phyloP scores from a whole-genome alignment of 2,113 vertebrate species.

The Psilopsiagon aurifrons region DNA sequence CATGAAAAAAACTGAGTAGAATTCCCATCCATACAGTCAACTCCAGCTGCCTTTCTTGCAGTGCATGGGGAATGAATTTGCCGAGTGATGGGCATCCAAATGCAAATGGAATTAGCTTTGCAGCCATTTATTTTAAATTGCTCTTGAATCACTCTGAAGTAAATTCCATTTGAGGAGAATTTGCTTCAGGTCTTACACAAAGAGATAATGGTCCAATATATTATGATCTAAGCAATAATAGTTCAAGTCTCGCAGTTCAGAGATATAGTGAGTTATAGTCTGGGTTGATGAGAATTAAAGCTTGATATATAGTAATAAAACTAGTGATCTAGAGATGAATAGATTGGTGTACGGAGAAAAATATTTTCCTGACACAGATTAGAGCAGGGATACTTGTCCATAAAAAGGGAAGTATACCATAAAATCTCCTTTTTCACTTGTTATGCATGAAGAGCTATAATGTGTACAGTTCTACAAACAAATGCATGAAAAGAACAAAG shows the following conservation, averaged over 20 bases:
- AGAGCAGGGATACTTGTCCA: slow-evolving; percentile 53
- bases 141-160: slow-evolving; percentile 75
- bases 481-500: neutral
- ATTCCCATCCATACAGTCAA: slow-evolving; percentile 68
- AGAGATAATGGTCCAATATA: slow-evolving; percentile 78
- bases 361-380: slow-evolving; percentile 73
- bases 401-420: slow-evolving; percentile 63
- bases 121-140: slow-evolving; percentile 80
- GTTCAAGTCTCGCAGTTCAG: slow-evolving; percentile 67
- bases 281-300: slow-evolving; percentile 72
- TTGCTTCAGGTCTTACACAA: slow-evolving; percentile 70
- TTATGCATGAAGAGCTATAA: neutral
- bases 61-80: slow-evolving; percentile 56
- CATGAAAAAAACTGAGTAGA: slow-evolving; percentile 67
- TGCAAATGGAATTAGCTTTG: slow-evolving; percentile 78
- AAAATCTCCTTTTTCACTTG: slow-evolving; percentile 54
- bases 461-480: neutral
- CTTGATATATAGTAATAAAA: slow-evolving; percentile 71
- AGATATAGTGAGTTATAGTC: slow-evolving; percentile 68
- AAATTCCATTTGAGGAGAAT: slow-evolving; percentile 78
- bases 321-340: slow-evolving; percentile 65
- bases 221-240: slow-evolving; percentile 76
- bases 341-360: slow-evolving; percentile 62
- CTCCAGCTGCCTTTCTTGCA: slow-evolving; percentile 64
- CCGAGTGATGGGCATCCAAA: slow-evolving; percentile 75